Evolutionary conservation across 2,888 invertebrate genomes (phyloP).

Genomic region (Brachypalpus laphriformis): DNA sequence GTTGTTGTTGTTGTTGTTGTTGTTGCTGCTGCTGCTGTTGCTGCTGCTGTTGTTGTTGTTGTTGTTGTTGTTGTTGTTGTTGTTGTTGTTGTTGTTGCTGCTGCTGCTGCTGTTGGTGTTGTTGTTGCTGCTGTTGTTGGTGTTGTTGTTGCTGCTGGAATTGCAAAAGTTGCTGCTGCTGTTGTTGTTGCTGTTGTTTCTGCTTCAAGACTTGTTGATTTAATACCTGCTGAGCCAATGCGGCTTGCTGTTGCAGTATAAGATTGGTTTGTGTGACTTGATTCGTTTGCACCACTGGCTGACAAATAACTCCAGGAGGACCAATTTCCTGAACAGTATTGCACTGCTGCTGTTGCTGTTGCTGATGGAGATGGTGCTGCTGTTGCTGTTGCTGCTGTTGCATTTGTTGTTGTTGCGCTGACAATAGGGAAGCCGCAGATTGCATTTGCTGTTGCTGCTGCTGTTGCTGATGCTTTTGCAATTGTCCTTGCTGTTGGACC

Average conservation of each 20-base stretch:
- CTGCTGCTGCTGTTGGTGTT: constrained; percentile 78
- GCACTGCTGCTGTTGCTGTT: constrained; percentile 77
- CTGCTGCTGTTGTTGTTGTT: constrained; percentile 81
- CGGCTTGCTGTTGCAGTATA: constrained; percentile 79
- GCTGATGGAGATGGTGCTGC: constrained; percentile 77
- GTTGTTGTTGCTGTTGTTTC: constrained; percentile 79
- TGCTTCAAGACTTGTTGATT: constrained; percentile 79
- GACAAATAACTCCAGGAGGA: constrained; percentile 63
- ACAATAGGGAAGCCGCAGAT: constrained; percentile 60
- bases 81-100: constrained; percentile 79
- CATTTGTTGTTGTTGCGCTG: constrained; percentile 73
- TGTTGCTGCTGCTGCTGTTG: constrained; percentile 79
- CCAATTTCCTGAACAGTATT: constrained; percentile 64
- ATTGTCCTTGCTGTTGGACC: constrained; percentile 76
- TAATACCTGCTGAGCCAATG: constrained; percentile 77
- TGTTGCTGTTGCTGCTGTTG: constrained; percentile 76
- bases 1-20: constrained; percentile 78
- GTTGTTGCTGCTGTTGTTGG: constrained; percentile 77
- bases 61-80: constrained; percentile 82
- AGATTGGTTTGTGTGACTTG: constrained; percentile 81
- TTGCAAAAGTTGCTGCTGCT: constrained; percentile 78
- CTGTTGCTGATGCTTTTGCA: constrained; percentile 67
- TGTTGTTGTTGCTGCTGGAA: constrained; percentile 83
- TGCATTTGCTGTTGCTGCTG: constrained; percentile 73
- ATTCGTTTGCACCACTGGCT: constrained; percentile 78